Conservation (phyloP, 2,113 vertebrate genomes). For the Sylvia atricapilla region DNA sequence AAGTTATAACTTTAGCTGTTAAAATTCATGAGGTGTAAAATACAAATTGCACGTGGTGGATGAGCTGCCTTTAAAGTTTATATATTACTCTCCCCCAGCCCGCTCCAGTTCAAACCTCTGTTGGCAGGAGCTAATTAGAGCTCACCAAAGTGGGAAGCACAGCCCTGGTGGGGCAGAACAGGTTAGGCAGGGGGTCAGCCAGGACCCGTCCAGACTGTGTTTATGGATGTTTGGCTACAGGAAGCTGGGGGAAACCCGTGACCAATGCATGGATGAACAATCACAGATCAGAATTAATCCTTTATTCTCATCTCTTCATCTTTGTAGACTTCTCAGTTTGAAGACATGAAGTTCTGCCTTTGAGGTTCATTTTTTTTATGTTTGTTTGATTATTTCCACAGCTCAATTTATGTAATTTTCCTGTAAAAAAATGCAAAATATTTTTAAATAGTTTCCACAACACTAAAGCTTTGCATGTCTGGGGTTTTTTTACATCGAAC, state of each 20-base stretch:
- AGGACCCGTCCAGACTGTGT: background rate
- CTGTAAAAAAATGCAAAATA: background rate
- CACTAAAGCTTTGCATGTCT: background rate
- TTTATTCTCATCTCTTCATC: background rate
- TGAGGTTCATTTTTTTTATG: background rate
- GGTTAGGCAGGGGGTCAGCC: background rate
- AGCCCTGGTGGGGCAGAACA: background rate
- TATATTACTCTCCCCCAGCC: background rate
- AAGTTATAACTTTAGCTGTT: conserved; percentile 25
- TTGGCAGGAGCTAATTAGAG: conserved; percentile 4
- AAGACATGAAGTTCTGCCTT: background rate
- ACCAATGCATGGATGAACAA: background rate
- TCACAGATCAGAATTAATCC: background rate
- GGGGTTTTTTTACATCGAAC: background rate
- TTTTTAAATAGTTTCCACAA: background rate
- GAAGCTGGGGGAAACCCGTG: background rate
- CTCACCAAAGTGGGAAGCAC: background rate
- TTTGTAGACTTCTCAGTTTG: background rate
- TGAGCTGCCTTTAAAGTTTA: conserved; percentile 59
- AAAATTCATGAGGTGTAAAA: conserved; percentile 68
- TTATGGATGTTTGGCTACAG: background rate
- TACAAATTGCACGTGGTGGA: conserved; percentile 59
- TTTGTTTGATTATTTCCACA: background rate
- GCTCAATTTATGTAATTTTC: conserved; percentile 16
- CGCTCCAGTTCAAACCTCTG: background rate